These are phyloP conservation scores for Thymelicus sylvestris DNA, from an alignment of 2,888 invertebrate genomes.

Conservation along the genomic window DNA sequence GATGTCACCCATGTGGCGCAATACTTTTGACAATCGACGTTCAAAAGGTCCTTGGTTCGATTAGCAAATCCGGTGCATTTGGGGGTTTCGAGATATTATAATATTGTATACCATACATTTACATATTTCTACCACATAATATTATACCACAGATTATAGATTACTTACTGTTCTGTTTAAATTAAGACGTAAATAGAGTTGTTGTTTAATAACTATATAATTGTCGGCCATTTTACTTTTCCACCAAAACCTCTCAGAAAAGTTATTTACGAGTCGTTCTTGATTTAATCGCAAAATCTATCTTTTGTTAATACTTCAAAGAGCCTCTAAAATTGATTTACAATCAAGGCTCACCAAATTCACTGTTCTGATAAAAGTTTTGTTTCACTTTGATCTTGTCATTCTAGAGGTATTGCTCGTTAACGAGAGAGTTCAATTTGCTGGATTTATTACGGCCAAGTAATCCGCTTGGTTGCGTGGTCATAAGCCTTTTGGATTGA, in stretches of 20 bases:
- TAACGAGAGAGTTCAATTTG: background rate
- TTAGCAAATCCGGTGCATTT: no score
- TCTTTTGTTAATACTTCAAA: conserved; percentile 7
- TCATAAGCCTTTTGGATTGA: background rate
- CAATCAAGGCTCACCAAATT: conserved; percentile 6
- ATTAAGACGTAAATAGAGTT: no score
- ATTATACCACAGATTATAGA: no score
- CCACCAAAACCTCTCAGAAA: background rate
- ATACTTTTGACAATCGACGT: no score
- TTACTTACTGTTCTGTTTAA: no score
- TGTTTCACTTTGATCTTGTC: background rate
- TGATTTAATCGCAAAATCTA: conserved; percentile 1
- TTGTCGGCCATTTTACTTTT: no score
- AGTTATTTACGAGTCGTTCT: background rate
- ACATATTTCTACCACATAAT: no score
- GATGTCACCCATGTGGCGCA: no score
- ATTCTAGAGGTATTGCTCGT: background rate
- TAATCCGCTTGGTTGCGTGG: background rate
- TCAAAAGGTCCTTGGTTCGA: no score
- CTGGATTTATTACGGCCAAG: conserved; percentile 1
- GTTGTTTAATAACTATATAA: no score
- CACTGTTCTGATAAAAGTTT: conserved; percentile 13
- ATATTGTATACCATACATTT: no score
- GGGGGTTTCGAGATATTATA: no score
- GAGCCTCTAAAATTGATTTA: conserved; percentile 16